phyloP scores from a whole-genome alignment of 2,797 vertebrate species.

The Salarias fasciatus region DNA sequence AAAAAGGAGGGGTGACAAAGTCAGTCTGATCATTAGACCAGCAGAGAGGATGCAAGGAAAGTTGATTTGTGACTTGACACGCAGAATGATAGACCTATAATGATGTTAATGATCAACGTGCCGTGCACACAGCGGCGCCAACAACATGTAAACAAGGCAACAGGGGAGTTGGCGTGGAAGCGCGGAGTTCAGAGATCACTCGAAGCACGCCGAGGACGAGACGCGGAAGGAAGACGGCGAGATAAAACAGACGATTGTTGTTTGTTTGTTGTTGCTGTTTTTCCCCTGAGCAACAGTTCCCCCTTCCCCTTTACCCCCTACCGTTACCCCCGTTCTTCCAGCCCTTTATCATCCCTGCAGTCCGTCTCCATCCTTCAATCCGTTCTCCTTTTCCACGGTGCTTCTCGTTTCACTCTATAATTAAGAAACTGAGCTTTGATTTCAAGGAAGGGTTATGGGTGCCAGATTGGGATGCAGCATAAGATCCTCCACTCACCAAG shows the following conservation, averaged over 20 bases:
- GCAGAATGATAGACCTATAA: slow-evolving; percentile 66
- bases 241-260: slow-evolving; percentile 79
- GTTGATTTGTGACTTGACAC: slow-evolving; percentile 69
- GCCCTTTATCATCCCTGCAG: slow-evolving; percentile 50
- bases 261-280: slow-evolving; percentile 76
- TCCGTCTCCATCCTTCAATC: slow-evolving; percentile 50
- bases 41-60: slow-evolving; percentile 37
- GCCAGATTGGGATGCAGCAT: slow-evolving; percentile 66
- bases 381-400: neutral
- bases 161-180: slow-evolving; percentile 75
- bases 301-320: slow-evolving; percentile 62
- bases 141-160: slow-evolving; percentile 79
- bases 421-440: slow-evolving; percentile 82
- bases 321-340: slow-evolving; percentile 46
- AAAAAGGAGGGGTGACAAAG: slow-evolving; percentile 45
- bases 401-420: slow-evolving; percentile 65
- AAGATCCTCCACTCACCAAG: slow-evolving; percentile 57
- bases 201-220: slow-evolving; percentile 61
- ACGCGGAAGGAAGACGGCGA: slow-evolving; percentile 52
- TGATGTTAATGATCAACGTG: slow-evolving; percentile 76
- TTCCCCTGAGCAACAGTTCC: slow-evolving; percentile 73
- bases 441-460: slow-evolving; percentile 74
- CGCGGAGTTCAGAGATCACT: slow-evolving; percentile 77
- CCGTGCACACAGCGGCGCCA: slow-evolving; percentile 37
- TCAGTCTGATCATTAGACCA: slow-evolving; percentile 70